Evolutionary conservation across 2,888 invertebrate species (phyloP).

Genomic region (Atrina japonica): DNA sequence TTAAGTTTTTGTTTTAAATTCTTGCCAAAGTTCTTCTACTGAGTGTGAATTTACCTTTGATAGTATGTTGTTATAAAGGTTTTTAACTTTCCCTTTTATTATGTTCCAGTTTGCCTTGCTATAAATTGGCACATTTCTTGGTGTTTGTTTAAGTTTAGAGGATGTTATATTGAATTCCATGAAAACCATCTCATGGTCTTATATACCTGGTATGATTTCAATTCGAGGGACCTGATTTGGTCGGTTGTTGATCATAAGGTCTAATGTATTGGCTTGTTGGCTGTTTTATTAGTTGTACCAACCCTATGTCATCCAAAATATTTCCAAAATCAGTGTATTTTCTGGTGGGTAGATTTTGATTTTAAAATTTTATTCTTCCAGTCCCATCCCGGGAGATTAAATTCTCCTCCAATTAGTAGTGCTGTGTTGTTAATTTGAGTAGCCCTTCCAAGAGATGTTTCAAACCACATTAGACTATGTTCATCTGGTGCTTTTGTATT

Average conservation of each 20-base stretch:
- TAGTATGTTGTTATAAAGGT: not conserved
- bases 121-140: conserved; percentile 29
- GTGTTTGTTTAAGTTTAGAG: conserved; percentile 17
- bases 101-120: conserved; percentile 32
- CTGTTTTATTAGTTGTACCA: conserved; percentile 8
- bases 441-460: conserved; percentile 16
- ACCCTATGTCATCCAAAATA: not conserved
- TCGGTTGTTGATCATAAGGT: conserved; percentile 9
- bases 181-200: conserved; percentile 36
- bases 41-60: not conserved
- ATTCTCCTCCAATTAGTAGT: conserved; percentile 27
- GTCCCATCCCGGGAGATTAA: conserved; percentile 29
- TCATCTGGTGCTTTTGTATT: not conserved
- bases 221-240: conserved; percentile 1
- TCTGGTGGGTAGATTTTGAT: conserved; percentile 5
- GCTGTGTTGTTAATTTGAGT: conserved; percentile 18
- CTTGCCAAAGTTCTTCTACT: conserved; percentile 15
- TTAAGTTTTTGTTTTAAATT: conserved; percentile 24
- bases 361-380: conserved; percentile 23
- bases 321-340: conserved; percentile 11
- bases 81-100: conserved; percentile 11
- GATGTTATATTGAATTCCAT: conserved; percentile 7
- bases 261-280: conserved; percentile 21
- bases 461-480: conserved; percentile 4
- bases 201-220: conserved; percentile 26